Conservation (phyloP, 2,113 vertebrate genomes). For the Seriola rivoliana region DNA sequence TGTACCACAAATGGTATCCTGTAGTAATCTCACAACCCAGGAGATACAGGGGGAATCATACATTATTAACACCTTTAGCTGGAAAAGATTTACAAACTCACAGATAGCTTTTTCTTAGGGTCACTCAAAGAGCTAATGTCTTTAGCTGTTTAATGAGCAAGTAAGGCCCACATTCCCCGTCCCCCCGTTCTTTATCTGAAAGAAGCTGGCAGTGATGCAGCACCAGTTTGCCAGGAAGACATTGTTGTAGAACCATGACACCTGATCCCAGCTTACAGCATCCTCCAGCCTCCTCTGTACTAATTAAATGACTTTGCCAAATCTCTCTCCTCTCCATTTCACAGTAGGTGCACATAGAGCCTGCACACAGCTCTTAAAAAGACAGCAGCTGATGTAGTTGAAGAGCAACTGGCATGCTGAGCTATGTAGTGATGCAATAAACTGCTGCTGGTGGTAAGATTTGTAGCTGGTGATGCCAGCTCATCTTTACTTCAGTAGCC, state of each 20-base stretch:
- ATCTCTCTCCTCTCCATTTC: constrained; percentile 59
- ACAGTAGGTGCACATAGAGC: constrained; percentile 42
- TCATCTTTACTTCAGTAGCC: background rate
- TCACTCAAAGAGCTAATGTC: constrained; percentile 52
- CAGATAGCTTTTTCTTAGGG: constrained; percentile 34
- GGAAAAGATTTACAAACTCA: constrained; percentile 15
- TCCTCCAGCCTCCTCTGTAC: constrained; percentile 56
- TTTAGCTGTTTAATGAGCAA: constrained; percentile 64
- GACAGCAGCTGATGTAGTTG: constrained; percentile 41
- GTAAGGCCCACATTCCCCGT: constrained; percentile 39
- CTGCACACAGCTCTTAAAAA: constrained; percentile 33
- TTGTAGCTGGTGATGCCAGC: background rate
- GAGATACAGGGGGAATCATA: background rate
- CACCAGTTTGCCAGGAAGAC: constrained; percentile 65
- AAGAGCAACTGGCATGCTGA: constrained; percentile 50
- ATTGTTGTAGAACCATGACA: constrained; percentile 73
- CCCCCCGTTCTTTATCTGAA: constrained; percentile 51
- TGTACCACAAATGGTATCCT: background rate
- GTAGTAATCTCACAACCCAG: background rate
- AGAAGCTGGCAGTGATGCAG: constrained; percentile 65
- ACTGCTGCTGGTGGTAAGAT: constrained; percentile 4
- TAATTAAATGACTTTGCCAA: constrained; percentile 71
- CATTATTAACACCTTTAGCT: background rate
- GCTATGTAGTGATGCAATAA: constrained; percentile 46
- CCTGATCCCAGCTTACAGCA: constrained; percentile 76